phyloP scores from a whole-genome alignment of 2,888 invertebrate genomes.

The Leptinotarsa rubiginosa region DNA sequence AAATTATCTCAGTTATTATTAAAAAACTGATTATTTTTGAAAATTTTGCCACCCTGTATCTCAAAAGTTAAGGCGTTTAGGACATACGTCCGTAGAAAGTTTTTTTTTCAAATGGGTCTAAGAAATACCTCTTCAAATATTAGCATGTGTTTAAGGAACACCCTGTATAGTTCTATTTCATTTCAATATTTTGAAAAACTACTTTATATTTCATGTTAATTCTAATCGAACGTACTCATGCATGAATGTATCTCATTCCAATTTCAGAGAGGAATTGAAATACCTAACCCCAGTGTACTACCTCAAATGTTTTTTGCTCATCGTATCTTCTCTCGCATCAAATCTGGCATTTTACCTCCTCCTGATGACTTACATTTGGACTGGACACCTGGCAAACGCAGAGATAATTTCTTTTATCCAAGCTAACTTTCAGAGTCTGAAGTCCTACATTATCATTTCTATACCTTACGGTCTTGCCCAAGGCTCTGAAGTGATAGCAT shows the following conservation, averaged over 20 bases:
- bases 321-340: conserved; percentile 55
- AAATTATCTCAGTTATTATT: too few relatives aligned
- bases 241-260: background rate
- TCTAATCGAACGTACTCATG: too few relatives aligned
- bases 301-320: conserved; percentile 58
- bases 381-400: conserved; percentile 50
- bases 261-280: conserved; percentile 74
- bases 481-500: conserved; percentile 52
- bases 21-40: too few relatives aligned
- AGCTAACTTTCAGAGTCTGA: conserved; percentile 47
- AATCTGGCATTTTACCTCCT: conserved; percentile 53
- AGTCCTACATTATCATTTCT: conserved; percentile 51
- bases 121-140: too few relatives aligned
- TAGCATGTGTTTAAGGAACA: too few relatives aligned
- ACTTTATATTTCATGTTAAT: too few relatives aligned
- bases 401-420: conserved; percentile 51
- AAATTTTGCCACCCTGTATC: too few relatives aligned
- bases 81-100: too few relatives aligned
- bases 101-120: too few relatives aligned
- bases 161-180: too few relatives aligned
- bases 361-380: conserved; percentile 52
- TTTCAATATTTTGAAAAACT: too few relatives aligned
- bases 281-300: conserved; percentile 65
- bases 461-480: conserved; percentile 55
- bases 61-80: too few relatives aligned